These are phyloP conservation scores for Hemibagrus guttatus DNA, from an alignment of 2,797 vertebrate species.

Conservation along the genomic window DNA sequence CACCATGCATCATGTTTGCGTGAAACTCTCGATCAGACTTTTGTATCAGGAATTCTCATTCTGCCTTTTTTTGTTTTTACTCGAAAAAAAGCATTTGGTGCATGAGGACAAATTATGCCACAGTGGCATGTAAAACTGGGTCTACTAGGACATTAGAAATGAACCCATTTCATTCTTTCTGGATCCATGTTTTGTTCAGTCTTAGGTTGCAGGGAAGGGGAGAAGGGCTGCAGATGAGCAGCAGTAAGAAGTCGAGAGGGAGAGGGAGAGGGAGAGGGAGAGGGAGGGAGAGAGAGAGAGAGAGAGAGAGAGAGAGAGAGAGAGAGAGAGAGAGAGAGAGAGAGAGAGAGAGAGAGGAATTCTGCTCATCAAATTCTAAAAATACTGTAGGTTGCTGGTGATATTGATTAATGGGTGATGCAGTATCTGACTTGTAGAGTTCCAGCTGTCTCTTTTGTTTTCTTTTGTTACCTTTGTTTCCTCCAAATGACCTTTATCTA, in stretches of 20 bases:
- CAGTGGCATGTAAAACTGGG: not conserved
- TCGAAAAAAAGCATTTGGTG: not conserved
- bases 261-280: slow-evolving; percentile 15
- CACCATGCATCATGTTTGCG: not conserved
- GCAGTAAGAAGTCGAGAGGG: not conserved
- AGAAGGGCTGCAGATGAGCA: not conserved
- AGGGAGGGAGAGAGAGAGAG: not conserved
- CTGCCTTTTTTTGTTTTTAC: not conserved
- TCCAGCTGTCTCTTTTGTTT: slow-evolving; percentile 47
- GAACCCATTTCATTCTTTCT: not conserved
- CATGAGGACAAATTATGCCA: not conserved
- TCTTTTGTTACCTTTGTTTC: not conserved
- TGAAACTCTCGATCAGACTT: not conserved
- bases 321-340: slow-evolving; percentile 22
- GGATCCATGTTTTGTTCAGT: not conserved
- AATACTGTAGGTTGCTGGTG: slow-evolving; percentile 62
- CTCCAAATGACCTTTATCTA: not conserved
- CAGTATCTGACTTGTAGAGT: slow-evolving; percentile 62
- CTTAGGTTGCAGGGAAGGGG: not conserved
- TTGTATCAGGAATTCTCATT: not conserved
- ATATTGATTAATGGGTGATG: slow-evolving; percentile 63
- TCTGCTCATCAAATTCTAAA: slow-evolving; percentile 44
- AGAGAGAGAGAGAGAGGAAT: not conserved
- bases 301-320: slow-evolving; percentile 19
- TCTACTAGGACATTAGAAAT: not conserved